These are phyloP conservation scores for Desmodus rotundus DNA, from an alignment of 2,113 vertebrate species.

Conservation along the genomic window DNA sequence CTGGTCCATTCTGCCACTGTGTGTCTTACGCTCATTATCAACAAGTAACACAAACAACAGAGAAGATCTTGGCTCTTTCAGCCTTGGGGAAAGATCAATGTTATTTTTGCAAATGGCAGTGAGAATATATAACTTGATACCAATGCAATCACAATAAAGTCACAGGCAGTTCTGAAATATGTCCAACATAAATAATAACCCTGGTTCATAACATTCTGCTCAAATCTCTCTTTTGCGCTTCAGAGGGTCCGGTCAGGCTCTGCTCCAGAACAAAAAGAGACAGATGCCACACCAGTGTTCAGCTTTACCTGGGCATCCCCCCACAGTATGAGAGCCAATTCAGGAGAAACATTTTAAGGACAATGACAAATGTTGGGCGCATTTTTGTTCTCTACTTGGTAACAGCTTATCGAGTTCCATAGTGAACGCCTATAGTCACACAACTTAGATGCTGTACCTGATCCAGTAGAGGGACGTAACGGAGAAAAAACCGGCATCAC, in stretches of 20 bases:
- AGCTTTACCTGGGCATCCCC: not conserved
- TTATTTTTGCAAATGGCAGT: not conserved
- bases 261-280: not conserved
- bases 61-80: not conserved
- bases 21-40: not conserved
- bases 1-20: not conserved
- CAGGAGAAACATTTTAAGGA: not conserved
- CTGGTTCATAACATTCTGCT: not conserved
- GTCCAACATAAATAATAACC: slow-evolving; percentile 25
- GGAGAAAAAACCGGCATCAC: not conserved
- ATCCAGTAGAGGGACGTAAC: not conserved
- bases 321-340: not conserved
- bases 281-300: not conserved
- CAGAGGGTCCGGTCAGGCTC: not conserved
- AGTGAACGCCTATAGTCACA: not conserved
- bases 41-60: not conserved
- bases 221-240: not conserved
- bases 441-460: not conserved
- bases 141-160: slow-evolving; percentile 10
- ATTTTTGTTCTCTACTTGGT: not conserved
- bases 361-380: not conserved
- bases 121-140: slow-evolving; percentile 54
- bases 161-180: slow-evolving; percentile 47
- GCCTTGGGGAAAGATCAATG: not conserved
- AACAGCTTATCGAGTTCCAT: not conserved